These are phyloP conservation scores for Gisinianus flammeolus DNA, from an alignment of 2,888 invertebrate genomes.

Conservation along the genomic window DNA sequence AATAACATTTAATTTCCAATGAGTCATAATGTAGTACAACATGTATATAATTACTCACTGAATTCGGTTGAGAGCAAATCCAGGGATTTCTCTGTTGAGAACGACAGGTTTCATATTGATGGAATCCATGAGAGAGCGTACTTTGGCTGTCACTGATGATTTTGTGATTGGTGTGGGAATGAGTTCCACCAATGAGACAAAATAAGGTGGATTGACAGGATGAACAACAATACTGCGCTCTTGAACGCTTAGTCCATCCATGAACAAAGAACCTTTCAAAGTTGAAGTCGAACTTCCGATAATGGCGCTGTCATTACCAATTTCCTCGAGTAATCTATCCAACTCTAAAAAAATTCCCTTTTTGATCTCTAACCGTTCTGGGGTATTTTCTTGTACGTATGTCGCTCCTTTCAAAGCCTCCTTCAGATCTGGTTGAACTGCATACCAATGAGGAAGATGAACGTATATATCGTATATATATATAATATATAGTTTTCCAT, in stretches of 20 bases:
- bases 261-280: slow-evolving; percentile 85
- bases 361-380: slow-evolving; percentile 86
- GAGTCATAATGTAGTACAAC: not conserved
- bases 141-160: slow-evolving; percentile 74
- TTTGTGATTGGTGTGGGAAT: slow-evolving; percentile 95
- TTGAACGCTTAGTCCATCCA: slow-evolving; percentile 73
- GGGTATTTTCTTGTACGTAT: slow-evolving; percentile 91
- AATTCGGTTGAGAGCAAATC: slow-evolving; percentile 91
- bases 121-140: slow-evolving; percentile 79
- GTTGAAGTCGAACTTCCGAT: slow-evolving; percentile 94
- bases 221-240: slow-evolving; percentile 81
- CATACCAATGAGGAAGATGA: slow-evolving; percentile 3
- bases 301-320: slow-evolving; percentile 76
- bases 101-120: slow-evolving; percentile 92
- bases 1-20: no score
- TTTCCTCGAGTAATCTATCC: slow-evolving; percentile 72
- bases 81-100: slow-evolving; percentile 83
- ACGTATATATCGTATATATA: not conserved
- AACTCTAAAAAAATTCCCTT: slow-evolving; percentile 77
- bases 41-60: slow-evolving; percentile 72
- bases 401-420: slow-evolving; percentile 77
- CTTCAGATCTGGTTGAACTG: slow-evolving; percentile 69
- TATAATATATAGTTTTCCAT: no score
- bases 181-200: slow-evolving; percentile 91
- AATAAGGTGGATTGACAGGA: slow-evolving; percentile 97